A percentile compares a stretch with the other conserved stretches of the same genome.
phyloP scores from a whole-genome alignment of 1,140 invertebrate genomes.

The Drosophila miranda region DNA sequence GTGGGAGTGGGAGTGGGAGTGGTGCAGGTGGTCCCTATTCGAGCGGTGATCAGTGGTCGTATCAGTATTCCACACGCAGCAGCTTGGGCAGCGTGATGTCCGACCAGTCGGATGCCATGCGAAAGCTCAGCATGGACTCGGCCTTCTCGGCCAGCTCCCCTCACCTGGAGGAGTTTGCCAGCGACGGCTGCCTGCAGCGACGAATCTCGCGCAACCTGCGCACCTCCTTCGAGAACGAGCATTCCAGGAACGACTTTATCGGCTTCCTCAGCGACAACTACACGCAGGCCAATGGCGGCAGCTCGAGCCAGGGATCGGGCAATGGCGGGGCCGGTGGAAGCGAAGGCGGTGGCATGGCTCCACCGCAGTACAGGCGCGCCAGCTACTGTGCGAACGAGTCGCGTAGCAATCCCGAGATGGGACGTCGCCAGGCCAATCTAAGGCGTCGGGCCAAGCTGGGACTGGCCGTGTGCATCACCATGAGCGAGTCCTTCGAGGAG shows the following conservation, averaged over 20 bases:
- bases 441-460: conserved; percentile 84
- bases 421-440: conserved; percentile 54
- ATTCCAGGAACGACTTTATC: conserved; percentile 78
- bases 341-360: conserved; percentile 69
- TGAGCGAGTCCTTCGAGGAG: conserved; percentile 82
- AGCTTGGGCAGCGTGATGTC: conserved; percentile 77
- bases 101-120: conserved; percentile 66
- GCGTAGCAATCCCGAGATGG: conserved; percentile 80
- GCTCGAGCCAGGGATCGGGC: conserved; percentile 2
- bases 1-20: conserved; percentile 52
- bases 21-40: conserved; percentile 29
- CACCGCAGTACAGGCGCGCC: conserved; percentile 63
- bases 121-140: conserved; percentile 79
- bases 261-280: conserved; percentile 81
- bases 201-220: conserved; percentile 80
- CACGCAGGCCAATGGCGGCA: conserved; percentile 8
- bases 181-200: conserved; percentile 77
- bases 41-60: conserved; percentile 73
- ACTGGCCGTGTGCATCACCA: conserved; percentile 83
- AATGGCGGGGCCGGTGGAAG: conserved; percentile 52
- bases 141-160: conserved; percentile 57
- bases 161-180: conserved; percentile 63
- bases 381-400: conserved; percentile 77
- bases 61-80: conserved; percentile 80
- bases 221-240: conserved; percentile 81